Conservation (phyloP, 1,140 invertebrate genomes). For the Zaprionus davidi region DNA sequence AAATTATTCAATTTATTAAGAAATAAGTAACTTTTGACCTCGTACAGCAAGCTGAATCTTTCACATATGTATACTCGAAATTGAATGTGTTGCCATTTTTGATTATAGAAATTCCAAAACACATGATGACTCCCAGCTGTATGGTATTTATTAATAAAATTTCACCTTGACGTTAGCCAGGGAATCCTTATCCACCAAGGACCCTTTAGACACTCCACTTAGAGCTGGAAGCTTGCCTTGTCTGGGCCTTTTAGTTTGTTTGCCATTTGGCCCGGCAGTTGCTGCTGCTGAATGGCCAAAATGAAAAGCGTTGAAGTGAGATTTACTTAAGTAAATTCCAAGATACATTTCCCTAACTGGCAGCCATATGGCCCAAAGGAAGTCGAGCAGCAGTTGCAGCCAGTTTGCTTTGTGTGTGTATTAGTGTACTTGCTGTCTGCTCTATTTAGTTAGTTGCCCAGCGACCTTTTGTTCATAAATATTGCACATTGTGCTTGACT, state of each 20-base stretch:
- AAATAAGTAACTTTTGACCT: background rate
- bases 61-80: background rate
- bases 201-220: conserved; percentile 1
- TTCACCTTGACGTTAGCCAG: conserved; percentile 2
- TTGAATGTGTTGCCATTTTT: background rate
- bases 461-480: conserved; percentile 20
- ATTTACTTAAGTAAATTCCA: conserved; percentile 72
- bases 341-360: conserved; percentile 59
- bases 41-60: background rate
- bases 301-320: conserved; percentile 66
- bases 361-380: conserved; percentile 18
- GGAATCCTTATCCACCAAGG: conserved; percentile 3
- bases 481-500: conserved; percentile 2
- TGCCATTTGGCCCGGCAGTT: conserved; percentile 10
- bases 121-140: background rate
- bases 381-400: conserved; percentile 14
- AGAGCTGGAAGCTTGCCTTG: background rate
- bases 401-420: background rate
- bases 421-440: conserved; percentile 17
- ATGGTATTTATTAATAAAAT: conserved; percentile 18
- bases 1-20: background rate
- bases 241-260: conserved; percentile 14
- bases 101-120: background rate
- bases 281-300: conserved; percentile 42
- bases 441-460: conserved; percentile 31